Evolutionary conservation across 1,140 invertebrate species (phyloP), one percentile per base, ranked within the genome.

Genomic region (Acromyrmex echinatior): DNA sequence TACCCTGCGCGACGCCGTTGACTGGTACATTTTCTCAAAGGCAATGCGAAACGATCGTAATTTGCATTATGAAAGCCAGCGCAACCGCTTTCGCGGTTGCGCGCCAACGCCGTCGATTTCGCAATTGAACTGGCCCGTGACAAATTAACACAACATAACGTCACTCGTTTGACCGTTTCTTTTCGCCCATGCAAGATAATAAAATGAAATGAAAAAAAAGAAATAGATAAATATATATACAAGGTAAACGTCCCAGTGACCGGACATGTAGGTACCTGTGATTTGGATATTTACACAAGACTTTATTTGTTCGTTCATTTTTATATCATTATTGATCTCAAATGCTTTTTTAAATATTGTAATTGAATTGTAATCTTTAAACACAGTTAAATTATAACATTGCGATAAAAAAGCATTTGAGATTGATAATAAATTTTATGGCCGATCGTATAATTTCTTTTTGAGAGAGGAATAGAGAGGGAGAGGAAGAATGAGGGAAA

Each of bases 11-110:
- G 53, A 45, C 21, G 65, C 16, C 79, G 21, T 66, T 66, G 25
- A 71, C 80, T 51, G 80, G 70, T 31, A 58, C 56, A 62, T 84
- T 84, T 84, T 84, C 80, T 74, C 45, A 62, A 84, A 74, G 56
- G 80, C 39, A 60, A 82, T 62, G 60, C 70, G 80, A 84, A 76
- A 84, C 70, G 80, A 76, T 76, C 80, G 80, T 84, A 84, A 84
- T 84, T 84, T 84, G 80, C 80, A 84, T 84, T 84, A 84, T 84
- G 80, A 84, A 84, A 84, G 80, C 80, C 56, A 28, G 56, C n/a
- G 80, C 70, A 58, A 60, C 66, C 66, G 31, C 31, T 28, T 28
- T 28, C 28, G 78, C 65, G 49, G 79, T 49, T 66, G 80, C 80
- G 28, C 53, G 53, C 68, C 66, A 60, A 53, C 58, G 18, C n/a